phyloP scores from a whole-genome alignment of 2,888 invertebrate species.

The Boloria selene region DNA sequence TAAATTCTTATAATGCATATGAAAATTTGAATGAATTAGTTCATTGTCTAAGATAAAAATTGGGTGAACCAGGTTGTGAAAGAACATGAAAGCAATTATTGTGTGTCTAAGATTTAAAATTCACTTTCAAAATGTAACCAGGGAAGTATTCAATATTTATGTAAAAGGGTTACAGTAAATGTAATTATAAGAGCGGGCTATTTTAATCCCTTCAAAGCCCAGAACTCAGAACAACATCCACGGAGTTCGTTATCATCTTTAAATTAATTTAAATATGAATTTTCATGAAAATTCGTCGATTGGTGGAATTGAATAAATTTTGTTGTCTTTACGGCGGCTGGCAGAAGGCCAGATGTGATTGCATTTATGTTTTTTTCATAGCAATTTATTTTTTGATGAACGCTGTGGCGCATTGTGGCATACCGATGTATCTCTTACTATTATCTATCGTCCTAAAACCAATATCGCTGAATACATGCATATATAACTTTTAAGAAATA shows the following conservation, averaged over 20 bases:
- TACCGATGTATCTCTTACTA: neutral
- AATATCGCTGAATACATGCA: neutral
- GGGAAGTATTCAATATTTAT: conserved; percentile 46
- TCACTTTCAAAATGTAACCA: conserved; percentile 30
- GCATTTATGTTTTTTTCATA: conserved; percentile 42
- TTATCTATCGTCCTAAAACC: neutral
- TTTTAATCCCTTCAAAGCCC: conserved; percentile 59
- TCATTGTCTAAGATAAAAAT: too few species aligned
- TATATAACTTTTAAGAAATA: too few species aligned
- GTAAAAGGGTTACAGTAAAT: conserved; percentile 46
- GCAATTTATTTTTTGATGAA: conserved; percentile 5
- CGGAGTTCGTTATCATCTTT: conserved; percentile 62
- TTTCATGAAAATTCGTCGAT: conserved; percentile 68
- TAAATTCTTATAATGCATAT: too few species aligned
- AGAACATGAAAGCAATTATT: neutral
- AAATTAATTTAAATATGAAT: conserved; percentile 54
- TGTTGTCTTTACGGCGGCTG: conserved; percentile 60
- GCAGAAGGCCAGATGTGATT: conserved; percentile 57
- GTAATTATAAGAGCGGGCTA: conserved; percentile 58
- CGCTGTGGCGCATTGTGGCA: neutral
- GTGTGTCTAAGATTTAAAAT: conserved; percentile 26
- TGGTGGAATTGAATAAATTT: conserved; percentile 66
- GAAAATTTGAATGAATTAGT: too few species aligned
- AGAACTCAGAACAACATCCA: conserved; percentile 58
- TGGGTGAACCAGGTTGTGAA: neutral